Conservation (phyloP, 2,113 vertebrate species). For the Vidua macroura region DNA sequence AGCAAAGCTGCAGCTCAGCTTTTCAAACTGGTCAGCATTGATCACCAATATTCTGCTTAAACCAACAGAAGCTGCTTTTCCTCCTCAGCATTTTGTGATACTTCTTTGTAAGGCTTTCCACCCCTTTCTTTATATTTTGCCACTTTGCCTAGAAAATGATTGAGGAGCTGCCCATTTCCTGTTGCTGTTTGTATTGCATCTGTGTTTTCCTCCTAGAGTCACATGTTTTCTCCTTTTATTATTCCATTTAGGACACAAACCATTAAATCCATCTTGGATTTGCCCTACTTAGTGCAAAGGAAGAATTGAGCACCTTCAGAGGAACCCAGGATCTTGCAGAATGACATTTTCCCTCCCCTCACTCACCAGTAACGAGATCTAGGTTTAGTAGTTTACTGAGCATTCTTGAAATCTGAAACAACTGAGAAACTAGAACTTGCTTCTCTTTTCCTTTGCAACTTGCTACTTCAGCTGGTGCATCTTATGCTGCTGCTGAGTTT, state of each 20-base stretch:
- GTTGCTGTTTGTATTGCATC: not conserved
- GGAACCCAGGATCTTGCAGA: rapidly evolving
- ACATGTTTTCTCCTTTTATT: not conserved
- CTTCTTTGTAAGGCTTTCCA: not conserved
- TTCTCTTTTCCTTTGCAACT: not conserved
- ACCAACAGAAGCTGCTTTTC: not conserved
- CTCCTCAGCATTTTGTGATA: not conserved
- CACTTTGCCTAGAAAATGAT: not conserved
- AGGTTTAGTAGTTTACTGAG: not conserved
- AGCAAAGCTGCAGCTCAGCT: not conserved
- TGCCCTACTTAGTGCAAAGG: not conserved
- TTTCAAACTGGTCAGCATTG: not conserved
- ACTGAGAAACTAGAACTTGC: not conserved
- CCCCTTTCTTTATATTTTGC: not conserved
- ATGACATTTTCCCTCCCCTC: not conserved
- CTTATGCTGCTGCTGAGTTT: not conserved
- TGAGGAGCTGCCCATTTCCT: not conserved
- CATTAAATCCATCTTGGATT: not conserved
- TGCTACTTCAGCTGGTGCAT: not conserved
- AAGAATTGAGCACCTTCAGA: not conserved
- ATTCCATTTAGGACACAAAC: not conserved
- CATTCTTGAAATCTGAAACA: not conserved
- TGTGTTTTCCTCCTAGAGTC: not conserved
- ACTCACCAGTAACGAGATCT: not conserved
- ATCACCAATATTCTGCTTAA: not conserved